Percentiles rank a stretch among this genome's conserved stretches.
phyloP scores from a whole-genome alignment of 2,888 invertebrate species.

The Apomyelois bistriatella region DNA sequence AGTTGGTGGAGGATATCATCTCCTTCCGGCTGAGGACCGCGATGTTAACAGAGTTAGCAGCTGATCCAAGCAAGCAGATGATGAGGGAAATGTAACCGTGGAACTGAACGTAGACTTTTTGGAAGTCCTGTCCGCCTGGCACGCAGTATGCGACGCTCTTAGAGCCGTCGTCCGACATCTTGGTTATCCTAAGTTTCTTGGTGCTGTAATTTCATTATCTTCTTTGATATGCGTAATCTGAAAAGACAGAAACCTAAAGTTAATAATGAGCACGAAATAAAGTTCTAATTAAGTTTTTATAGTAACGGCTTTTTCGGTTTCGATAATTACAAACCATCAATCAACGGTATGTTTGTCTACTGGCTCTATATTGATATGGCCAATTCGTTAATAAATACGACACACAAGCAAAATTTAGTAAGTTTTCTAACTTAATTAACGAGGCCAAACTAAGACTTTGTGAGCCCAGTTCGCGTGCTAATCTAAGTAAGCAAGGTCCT shows the following conservation, averaged over 20 bases:
- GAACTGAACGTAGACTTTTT: slow-evolving; percentile 82
- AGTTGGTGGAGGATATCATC: slow-evolving; percentile 95
- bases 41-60: slow-evolving; percentile 94
- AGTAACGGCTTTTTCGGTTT: too few relatives aligned
- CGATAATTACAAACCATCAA: too few relatives aligned
- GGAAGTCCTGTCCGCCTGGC: slow-evolving; percentile 78
- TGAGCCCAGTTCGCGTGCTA: background rate
- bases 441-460: background rate
- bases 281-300: too few relatives aligned
- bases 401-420: background rate
- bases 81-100: slow-evolving; percentile 93
- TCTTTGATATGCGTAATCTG: slow-evolving; percentile 14
- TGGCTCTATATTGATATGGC: too few relatives aligned
- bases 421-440: background rate
- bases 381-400: too few relatives aligned
- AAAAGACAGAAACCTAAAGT: background rate
- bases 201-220: slow-evolving; percentile 8
- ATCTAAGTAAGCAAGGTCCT: background rate
- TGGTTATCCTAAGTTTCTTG: slow-evolving; percentile 14
- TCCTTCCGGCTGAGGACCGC: slow-evolving; percentile 93
- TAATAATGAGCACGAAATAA: too few relatives aligned
- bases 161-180: slow-evolving; percentile 30
- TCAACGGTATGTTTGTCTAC: too few relatives aligned
- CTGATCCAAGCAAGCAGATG: slow-evolving; percentile 93
- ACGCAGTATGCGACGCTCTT: slow-evolving; percentile 67